phyloP scores from a whole-genome alignment of 2,113 vertebrate species.

The Planiliza haematocheilus region DNA sequence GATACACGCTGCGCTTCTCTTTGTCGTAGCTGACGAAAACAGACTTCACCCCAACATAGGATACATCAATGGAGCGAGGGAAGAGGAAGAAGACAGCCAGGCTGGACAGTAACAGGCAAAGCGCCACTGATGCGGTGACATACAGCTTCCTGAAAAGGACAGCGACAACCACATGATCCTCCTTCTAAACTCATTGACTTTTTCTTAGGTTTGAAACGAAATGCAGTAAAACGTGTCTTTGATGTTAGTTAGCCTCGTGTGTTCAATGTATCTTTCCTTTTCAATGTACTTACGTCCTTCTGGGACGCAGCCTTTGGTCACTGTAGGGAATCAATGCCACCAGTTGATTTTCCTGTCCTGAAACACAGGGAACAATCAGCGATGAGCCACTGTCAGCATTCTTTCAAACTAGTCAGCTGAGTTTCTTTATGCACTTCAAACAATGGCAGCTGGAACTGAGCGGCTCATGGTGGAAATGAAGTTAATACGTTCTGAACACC shows the following conservation, averaged over 20 bases:
- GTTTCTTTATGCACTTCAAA: too few species aligned
- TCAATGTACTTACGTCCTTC: conserved; percentile 88
- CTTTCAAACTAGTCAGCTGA: too few species aligned
- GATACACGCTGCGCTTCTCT: conserved; percentile 86
- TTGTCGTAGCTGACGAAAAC: conserved; percentile 89
- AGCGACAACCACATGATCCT: not conserved
- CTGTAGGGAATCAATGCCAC: conserved; percentile 97
- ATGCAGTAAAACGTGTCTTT: too few species aligned
- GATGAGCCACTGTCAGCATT: not conserved
- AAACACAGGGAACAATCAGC: conserved; percentile 25
- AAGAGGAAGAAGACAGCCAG: conserved; percentile 95
- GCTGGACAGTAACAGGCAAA: conserved; percentile 91
- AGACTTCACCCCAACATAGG: conserved; percentile 92
- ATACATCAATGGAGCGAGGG: conserved; percentile 91
- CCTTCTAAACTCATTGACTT: too few species aligned
- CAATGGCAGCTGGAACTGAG: too few species aligned
- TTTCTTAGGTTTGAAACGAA: too few species aligned
- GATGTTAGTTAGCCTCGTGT: too few species aligned
- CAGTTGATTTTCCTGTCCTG: conserved; percentile 96
- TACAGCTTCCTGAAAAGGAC: conserved; percentile 88
- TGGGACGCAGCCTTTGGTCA: conserved; percentile 91
- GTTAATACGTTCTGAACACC: too few species aligned
- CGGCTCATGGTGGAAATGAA: too few species aligned
- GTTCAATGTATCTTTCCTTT: too few species aligned
- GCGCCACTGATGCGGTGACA: conserved; percentile 88